Base-by-base conservation (phyloP, 2,888 invertebrate genomes). In the Leucophenga montana region DNA sequence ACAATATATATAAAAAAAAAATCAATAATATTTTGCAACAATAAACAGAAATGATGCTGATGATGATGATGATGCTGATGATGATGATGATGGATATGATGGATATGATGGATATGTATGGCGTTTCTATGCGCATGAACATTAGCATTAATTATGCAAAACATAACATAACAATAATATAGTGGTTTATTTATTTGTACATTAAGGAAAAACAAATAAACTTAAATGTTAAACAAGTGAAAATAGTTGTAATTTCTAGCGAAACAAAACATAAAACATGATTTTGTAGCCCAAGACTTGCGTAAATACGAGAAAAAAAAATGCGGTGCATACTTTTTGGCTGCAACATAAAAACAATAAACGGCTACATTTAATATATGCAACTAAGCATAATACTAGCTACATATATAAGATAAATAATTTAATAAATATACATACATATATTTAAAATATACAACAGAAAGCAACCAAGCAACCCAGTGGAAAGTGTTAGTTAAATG, bases 151-250 rank as follows among this genome's bases (percentile, higher is more conserved):
- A 39, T 39, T 39, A 39, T 39, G 3, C 39, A 39, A 54, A 54
- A 54, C 5, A 54, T 20, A 18, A 54, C 18, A 44, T 61, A 33
- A 61, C 16, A 61, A 61, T 44, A 39, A 39, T 27, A 2, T 61
- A 61, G 61, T 61, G 33, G 61, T 39, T 44, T 61, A 61, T 61
- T 39, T 61, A 61, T 61, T 61, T 33, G 16, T 20, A 39, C 13
- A 16, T 20, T 39, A 39, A 44, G 13, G n/a, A 27, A 57, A 61
- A 61, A 33, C 16, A 61, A 8, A 39, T 18, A 59, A 61, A 61
- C 6, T 18, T 20, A 33, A 61, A 39, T 61, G 11, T 27, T 18
- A 39, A 39, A 39, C 16, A 61, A 39, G 13, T 39, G 1, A 59
- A 39, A 39, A 39, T 39, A 39, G 39, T 39, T 39, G 39, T 39